Percentiles rank a stretch among this genome's conserved stretches.
phyloP scores from a whole-genome alignment of 2,888 invertebrate genomes.

The Taenaris catops region DNA sequence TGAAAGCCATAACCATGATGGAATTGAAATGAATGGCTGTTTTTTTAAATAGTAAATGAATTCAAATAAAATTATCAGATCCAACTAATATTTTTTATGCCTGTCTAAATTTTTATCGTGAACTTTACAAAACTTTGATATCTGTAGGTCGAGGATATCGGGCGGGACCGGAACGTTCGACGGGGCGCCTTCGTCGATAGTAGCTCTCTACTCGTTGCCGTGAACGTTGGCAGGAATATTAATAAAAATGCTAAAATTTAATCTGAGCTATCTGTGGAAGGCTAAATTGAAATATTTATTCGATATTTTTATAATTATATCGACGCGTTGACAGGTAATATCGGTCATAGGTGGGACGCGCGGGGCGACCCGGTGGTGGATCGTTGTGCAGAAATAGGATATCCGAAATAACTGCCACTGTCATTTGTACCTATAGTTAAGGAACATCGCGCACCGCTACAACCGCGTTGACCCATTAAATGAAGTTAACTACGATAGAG shows the following conservation, averaged over 20 bases:
- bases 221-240: slow-evolving; percentile 9
- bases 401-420: slow-evolving; percentile 36
- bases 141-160: slow-evolving; percentile 13
- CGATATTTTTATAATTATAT: slow-evolving; percentile 43
- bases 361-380: background rate
- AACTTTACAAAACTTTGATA: slow-evolving; percentile 20
- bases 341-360: slow-evolving; percentile 34
- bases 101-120: slow-evolving; percentile 19
- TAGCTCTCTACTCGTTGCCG: slow-evolving; percentile 24
- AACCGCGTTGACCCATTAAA: background rate
- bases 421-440: slow-evolving; percentile 8
- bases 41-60: no score
- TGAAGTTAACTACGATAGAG: background rate
- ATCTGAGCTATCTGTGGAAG: slow-evolving; percentile 13
- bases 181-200: slow-evolving; percentile 6
- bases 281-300: slow-evolving; percentile 28
- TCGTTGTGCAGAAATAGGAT: slow-evolving; percentile 18
- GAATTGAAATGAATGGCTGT: no score
- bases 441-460: background rate
- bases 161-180: slow-evolving; percentile 8
- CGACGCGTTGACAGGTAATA: slow-evolving; percentile 28
- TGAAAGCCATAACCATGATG: no score
- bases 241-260: slow-evolving; percentile 1
- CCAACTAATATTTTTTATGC: slow-evolving; percentile 10
- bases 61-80: no score